Conservation (phyloP, 2,888 invertebrate genomes). For the Steinernema carpocapsae region DNA sequence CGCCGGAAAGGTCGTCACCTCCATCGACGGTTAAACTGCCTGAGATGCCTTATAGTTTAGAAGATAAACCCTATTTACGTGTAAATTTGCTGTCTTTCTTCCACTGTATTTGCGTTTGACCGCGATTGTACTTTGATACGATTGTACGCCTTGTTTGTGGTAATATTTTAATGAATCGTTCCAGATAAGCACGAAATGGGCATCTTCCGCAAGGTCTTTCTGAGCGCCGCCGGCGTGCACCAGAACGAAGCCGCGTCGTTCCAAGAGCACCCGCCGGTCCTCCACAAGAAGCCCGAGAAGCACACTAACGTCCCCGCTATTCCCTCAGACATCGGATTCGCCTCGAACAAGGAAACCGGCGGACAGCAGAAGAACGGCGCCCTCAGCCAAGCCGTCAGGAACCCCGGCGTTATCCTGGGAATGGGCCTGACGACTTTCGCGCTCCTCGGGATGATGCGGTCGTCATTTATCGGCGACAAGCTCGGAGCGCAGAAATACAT, state of each 20-base stretch:
- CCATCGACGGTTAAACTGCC: slow-evolving; percentile 41
- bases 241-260: slow-evolving; percentile 39
- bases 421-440: slow-evolving; percentile 61
- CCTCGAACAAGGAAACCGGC: slow-evolving; percentile 49
- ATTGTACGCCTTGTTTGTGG: neutral
- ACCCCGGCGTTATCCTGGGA: slow-evolving; percentile 61
- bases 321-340: slow-evolving; percentile 60
- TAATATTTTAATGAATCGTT: slow-evolving; percentile 8
- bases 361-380: slow-evolving; percentile 42
- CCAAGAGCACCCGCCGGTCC: neutral
- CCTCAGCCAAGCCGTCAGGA: slow-evolving; percentile 44
- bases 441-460: slow-evolving; percentile 58
- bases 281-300: neutral
- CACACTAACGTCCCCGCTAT: slow-evolving; percentile 58
- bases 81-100: slow-evolving; percentile 20
- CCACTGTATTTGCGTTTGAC: slow-evolving; percentile 28
- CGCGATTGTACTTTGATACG: slow-evolving; percentile 16
- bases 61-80: slow-evolving; percentile 36
- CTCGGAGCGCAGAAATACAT: slow-evolving; percentile 63
- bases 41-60: neutral
- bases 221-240: slow-evolving; percentile 50
- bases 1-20: slow-evolving; percentile 53
- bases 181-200: slow-evolving; percentile 47
- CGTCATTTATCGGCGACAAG: slow-evolving; percentile 60
- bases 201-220: slow-evolving; percentile 54